phyloP scores from a whole-genome alignment of 2,888 invertebrate species.

The Tanypteryx hageni region DNA sequence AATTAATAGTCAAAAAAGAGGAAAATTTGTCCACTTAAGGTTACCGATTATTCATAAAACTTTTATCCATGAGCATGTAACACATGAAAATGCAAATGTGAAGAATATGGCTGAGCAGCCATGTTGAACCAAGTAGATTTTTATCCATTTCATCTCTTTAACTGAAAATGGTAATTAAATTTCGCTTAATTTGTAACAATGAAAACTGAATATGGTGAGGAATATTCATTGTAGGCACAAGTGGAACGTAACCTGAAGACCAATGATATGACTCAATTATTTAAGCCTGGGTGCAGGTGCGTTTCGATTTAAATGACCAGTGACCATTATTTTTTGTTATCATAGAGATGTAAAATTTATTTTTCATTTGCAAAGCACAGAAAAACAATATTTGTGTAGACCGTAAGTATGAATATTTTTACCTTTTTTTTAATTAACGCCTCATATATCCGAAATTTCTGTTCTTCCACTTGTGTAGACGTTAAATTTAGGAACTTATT shows the following conservation, averaged over 20 bases:
- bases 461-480: too few relatives aligned
- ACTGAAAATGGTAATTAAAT: neutral
- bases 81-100: neutral
- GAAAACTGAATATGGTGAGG: neutral
- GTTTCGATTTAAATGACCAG: too few relatives aligned
- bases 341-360: too few relatives aligned
- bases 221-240: neutral
- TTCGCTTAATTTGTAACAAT: slow-evolving; percentile 23
- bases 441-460: too few relatives aligned
- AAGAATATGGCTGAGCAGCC: slow-evolving; percentile 24
- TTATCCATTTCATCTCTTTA: neutral
- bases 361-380: too few relatives aligned
- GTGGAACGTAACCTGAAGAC: neutral
- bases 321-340: too few relatives aligned
- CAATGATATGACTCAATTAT: neutral
- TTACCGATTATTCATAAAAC: slow-evolving; percentile 10
- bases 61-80: neutral
- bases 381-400: too few relatives aligned
- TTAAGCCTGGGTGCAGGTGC: too few relatives aligned
- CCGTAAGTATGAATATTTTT: too few relatives aligned
- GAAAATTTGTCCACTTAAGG: neutral
- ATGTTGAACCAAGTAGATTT: slow-evolving; percentile 40
- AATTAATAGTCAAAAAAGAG: neutral
- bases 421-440: too few relatives aligned
- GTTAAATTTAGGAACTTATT: too few relatives aligned